Conservation (phyloP, 1,140 invertebrate genomes). For the Dendroctonus ponderosae region DNA sequence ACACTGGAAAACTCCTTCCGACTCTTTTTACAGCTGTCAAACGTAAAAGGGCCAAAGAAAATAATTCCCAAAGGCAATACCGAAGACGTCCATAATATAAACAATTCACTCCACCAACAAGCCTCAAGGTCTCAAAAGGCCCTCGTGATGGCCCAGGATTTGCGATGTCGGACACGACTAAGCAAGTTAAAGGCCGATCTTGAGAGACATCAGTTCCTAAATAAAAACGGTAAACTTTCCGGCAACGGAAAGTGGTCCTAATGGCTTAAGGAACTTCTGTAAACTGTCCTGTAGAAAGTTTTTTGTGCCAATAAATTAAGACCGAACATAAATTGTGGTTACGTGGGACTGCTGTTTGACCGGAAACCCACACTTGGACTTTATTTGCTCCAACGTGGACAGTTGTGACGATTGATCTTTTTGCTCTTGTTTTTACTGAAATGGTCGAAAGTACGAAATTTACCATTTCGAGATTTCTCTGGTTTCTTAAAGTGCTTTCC, state of each 20-base stretch:
- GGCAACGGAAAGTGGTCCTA: slow-evolving; percentile 15
- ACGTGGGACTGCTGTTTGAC: slow-evolving; percentile 1
- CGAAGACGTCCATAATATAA: no score
- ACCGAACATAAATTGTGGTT: slow-evolving; percentile 16
- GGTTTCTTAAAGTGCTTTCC: no score
- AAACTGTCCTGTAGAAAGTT: slow-evolving; percentile 20
- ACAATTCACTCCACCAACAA: neutral
- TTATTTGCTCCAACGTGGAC: no score
- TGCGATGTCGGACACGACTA: slow-evolving; percentile 12
- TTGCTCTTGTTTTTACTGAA: no score
- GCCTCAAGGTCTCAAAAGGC: neutral
- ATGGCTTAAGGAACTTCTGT: slow-evolving; percentile 23
- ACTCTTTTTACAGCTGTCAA: no score
- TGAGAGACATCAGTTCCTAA: neutral
- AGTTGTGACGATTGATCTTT: no score
- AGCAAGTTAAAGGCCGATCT: slow-evolving; percentile 18
- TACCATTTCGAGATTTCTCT: no score
- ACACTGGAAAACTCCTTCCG: no score
- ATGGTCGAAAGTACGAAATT: no score
- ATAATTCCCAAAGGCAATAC: no score
- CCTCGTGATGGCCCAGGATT: neutral
- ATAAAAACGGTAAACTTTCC: slow-evolving; percentile 22
- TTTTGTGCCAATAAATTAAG: slow-evolving; percentile 16
- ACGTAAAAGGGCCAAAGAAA: no score
- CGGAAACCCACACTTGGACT: no score